phyloP scores from a whole-genome alignment of 2,888 invertebrate species.

The Merodon equestris region DNA sequence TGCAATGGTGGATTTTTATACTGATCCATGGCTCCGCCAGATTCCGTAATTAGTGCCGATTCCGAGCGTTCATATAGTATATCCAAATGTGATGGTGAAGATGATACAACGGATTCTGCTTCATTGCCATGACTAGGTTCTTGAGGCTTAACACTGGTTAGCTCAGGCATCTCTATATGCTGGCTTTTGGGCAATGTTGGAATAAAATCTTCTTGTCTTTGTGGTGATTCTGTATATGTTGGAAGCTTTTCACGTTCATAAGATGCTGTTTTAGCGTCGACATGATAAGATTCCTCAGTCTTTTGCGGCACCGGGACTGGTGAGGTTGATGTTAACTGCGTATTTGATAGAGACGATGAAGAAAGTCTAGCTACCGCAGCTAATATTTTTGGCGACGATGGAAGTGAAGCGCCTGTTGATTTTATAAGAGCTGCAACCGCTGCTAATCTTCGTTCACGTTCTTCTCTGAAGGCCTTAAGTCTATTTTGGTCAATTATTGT shows the following conservation, averaged over 20 bases:
- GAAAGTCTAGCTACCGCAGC: background rate
- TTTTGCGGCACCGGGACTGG: background rate
- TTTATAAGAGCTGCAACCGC: constrained; percentile 9
- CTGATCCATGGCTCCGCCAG: constrained; percentile 55
- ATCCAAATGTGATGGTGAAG: constrained; percentile 21
- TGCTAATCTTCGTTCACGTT: constrained; percentile 13
- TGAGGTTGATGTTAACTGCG: background rate
- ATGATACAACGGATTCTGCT: constrained; percentile 7
- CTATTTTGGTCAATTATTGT: constrained; percentile 35
- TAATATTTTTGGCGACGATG: background rate
- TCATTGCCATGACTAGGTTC: no score
- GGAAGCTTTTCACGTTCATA: background rate
- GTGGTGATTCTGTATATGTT: background rate
- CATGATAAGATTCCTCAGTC: background rate
- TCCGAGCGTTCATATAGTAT: constrained; percentile 63
- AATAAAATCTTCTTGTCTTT: background rate
- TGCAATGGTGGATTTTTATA: constrained; percentile 36
- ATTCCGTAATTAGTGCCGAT: constrained; percentile 66
- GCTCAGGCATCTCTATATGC: no score
- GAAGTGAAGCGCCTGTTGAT: constrained; percentile 1
- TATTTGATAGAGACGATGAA: background rate
- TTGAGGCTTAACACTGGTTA: background rate
- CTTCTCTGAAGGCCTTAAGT: constrained; percentile 13
- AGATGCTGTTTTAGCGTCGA: background rate
- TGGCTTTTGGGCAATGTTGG: background rate